Base-by-base conservation (phyloP, 2,888 invertebrate species). In the Hyppa rectilinea region DNA sequence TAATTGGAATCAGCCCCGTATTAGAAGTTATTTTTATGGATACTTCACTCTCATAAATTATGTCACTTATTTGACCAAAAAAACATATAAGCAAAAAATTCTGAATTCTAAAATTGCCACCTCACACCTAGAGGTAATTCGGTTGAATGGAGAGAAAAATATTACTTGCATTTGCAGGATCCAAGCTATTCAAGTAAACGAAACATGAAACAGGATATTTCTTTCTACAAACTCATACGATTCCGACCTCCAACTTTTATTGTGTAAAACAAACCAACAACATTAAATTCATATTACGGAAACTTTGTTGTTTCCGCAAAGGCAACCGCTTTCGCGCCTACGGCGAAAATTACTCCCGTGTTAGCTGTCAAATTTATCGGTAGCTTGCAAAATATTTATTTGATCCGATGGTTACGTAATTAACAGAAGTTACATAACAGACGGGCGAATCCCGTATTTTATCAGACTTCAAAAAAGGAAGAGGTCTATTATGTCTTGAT, bases 281-380 rank as follows among this genome's bases (percentile, higher is more conserved):
- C 53, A 71, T 81, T 69, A 59, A 58, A 69, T 67, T 61, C 31
- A 65, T 75, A 43, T 53, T 38, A 65, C 31, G 34, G 31, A 65
- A 65, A 71, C 61, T 74, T 73, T 61, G 43, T 66, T 80, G 45
- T 65, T 63, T 53, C 64, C 71, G 66, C 36, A 60, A 26, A 78
- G 23, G 59, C 53, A 47, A 56, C 58, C 49, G 38, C 38, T 75
- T 80, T 66, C 59, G 31, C 76, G 53, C 63, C 71, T 36, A 43
- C 36, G 43, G 59, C 34, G 38, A 43, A 69, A 73, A 71, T 79
- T 47, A 59, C 63, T 61, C 73, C 73, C 70, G 72, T 78, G 80
- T 78, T 82, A 72, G 50, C 74, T 68, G 82, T 80, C 82, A 79
- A 79, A 86, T 82, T 82, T 77, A 71, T 76, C 66, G 45, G 61